phyloP scores from a whole-genome alignment of 2,113 vertebrate species.

The Boleophthalmus pectinirostris region DNA sequence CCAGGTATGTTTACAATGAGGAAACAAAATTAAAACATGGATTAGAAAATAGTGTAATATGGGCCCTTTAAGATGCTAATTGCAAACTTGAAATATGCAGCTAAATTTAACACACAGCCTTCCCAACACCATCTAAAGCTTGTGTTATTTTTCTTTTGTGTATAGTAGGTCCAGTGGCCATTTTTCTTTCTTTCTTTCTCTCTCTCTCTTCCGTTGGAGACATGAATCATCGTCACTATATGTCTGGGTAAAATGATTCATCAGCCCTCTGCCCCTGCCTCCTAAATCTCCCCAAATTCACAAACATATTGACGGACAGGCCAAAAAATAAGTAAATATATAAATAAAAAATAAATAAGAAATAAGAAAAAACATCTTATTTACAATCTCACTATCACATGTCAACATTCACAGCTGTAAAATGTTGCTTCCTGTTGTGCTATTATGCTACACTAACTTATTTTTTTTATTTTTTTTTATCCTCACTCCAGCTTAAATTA shows the following conservation, averaged over 20 bases:
- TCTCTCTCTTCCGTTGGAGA: constrained; percentile 20
- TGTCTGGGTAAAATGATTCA: constrained; percentile 61
- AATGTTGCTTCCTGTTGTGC: constrained; percentile 1
- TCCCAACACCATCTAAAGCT: neutral
- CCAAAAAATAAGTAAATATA: too few relatives aligned
- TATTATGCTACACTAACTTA: constrained; percentile 11
- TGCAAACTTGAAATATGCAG: neutral
- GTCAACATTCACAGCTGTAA: neutral
- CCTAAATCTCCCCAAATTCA: constrained; percentile 37
- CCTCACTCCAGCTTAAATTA: too few relatives aligned
- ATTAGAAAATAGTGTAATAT: too few relatives aligned
- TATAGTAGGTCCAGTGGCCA: neutral
- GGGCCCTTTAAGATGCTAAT: neutral
- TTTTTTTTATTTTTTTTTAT: too few relatives aligned
- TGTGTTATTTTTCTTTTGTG: constrained; percentile 5
- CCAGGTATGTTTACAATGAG: too few relatives aligned
- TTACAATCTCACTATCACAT: neutral
- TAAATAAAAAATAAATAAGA: neutral
- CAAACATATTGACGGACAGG: constrained; percentile 33
- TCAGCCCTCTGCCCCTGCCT: constrained; percentile 55
- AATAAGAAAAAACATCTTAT: constrained; percentile 9
- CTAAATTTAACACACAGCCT: neutral
- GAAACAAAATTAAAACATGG: too few relatives aligned
- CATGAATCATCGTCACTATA: constrained; percentile 54
- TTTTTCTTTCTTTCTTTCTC: neutral